Conservation (phyloP, 2,113 vertebrate genomes). For the Carassius carassius region DNA sequence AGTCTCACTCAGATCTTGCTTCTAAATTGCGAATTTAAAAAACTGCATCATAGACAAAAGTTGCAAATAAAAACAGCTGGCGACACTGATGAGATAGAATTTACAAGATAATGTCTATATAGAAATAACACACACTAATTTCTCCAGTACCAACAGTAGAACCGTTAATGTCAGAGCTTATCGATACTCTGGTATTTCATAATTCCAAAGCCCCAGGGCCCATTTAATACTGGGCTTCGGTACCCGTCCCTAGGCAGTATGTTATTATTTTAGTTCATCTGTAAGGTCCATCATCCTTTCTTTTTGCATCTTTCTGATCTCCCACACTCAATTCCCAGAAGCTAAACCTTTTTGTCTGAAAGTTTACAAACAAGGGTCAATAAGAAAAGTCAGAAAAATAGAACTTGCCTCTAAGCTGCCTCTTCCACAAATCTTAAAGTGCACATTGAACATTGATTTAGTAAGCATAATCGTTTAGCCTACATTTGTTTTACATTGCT, state of each 20-base stretch:
- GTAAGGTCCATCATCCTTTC: slow-evolving; percentile 19
- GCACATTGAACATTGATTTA: slow-evolving; percentile 49
- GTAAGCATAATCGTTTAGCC: slow-evolving; percentile 17
- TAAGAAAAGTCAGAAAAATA: slow-evolving; percentile 11
- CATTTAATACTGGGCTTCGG: no score
- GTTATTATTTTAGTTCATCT: slow-evolving; percentile 12
- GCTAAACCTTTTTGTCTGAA: slow-evolving; percentile 16
- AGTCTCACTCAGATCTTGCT: no score
- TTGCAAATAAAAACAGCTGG: no score
- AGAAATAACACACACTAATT: no score
- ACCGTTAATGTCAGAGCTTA: no score
- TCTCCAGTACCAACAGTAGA: no score
- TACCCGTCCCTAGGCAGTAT: background rate
- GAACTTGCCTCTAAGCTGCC: slow-evolving; percentile 25
- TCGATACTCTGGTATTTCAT: no score
- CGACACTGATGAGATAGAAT: no score
- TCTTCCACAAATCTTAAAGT: background rate
- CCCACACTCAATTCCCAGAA: background rate
- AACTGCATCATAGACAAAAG: no score
- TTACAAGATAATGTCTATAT: no score
- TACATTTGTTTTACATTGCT: slow-evolving; percentile 41
- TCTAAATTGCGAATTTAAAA: no score
- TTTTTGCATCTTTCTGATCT: slow-evolving; percentile 20
- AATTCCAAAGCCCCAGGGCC: no score
- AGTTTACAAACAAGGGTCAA: slow-evolving; percentile 40